Conservation (phyloP, 2,888 invertebrate genomes). For the Apodemia zela region DNA sequence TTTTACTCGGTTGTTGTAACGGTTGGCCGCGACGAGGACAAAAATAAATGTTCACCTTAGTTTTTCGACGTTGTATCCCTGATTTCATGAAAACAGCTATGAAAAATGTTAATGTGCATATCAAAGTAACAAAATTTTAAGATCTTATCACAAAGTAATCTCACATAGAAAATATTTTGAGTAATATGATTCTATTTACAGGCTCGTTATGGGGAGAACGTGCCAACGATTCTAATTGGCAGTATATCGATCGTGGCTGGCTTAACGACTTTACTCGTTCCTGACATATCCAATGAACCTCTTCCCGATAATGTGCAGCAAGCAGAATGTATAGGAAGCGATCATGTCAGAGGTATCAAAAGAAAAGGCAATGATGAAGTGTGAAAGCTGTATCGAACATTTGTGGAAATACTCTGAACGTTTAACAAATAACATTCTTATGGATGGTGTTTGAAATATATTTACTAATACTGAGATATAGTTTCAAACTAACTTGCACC, state of each 20-base stretch:
- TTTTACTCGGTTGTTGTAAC: too few relatives aligned
- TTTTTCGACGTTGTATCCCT: not conserved
- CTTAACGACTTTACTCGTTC: conserved; percentile 50
- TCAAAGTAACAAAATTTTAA: not conserved
- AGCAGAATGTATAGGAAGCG: conserved; percentile 32
- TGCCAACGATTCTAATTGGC: conserved; percentile 58
- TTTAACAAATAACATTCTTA: not conserved
- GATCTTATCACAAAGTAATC: not conserved
- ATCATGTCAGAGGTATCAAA: conserved; percentile 10
- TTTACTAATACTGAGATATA: not conserved
- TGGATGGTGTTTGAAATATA: not conserved
- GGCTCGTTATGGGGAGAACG: conserved; percentile 51
- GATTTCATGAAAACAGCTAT: not conserved
- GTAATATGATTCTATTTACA: conserved; percentile 30
- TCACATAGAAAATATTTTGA: not conserved
- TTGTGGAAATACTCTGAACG: conserved; percentile 1
- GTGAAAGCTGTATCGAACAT: conserved; percentile 9
- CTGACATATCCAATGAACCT: conserved; percentile 57
- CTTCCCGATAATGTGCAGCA: conserved; percentile 52
- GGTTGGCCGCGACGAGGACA: too few relatives aligned
- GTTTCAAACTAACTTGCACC: too few relatives aligned
- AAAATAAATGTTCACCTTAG: too few relatives aligned
- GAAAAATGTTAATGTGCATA: not conserved
- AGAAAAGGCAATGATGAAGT: conserved; percentile 9
- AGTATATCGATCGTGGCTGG: conserved; percentile 56